These are phyloP conservation scores for Etheostoma perlongum DNA, from an alignment of 2,797 vertebrate genomes.

Conservation along the genomic window DNA sequence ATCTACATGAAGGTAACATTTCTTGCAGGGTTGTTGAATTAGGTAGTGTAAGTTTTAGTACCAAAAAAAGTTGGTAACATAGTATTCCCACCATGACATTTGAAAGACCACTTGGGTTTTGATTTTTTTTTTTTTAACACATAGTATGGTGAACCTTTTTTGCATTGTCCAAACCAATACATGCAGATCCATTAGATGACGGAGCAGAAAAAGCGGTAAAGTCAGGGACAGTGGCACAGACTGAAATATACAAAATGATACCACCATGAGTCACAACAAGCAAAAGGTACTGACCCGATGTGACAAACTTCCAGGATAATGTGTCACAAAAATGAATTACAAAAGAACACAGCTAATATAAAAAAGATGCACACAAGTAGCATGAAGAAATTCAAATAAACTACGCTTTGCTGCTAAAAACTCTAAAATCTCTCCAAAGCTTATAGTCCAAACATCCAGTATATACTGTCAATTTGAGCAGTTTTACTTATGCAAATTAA, in stretches of 20 bases:
- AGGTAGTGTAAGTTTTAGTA: background rate
- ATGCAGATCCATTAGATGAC: background rate
- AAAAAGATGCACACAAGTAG: background rate
- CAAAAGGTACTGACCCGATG: background rate
- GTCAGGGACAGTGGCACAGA: background rate
- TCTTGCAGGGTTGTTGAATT: background rate
- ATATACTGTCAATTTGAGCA: background rate
- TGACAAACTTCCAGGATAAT: background rate
- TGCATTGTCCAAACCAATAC: background rate
- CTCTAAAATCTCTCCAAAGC: background rate
- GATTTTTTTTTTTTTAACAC: background rate
- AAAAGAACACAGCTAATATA: background rate
- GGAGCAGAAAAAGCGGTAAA: background rate
- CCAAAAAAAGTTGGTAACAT: background rate
- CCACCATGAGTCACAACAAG: slow-evolving; percentile 14
- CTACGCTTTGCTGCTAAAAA: no score
- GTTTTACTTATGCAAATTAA: background rate
- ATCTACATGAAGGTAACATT: background rate
- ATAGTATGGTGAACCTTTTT: background rate
- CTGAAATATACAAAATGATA: background rate
- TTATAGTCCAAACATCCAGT: background rate
- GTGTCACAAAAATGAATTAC: background rate
- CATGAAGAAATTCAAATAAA: background rate
- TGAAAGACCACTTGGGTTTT: background rate
- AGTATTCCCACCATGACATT: background rate